These are phyloP conservation scores for Agonopterix arenella DNA, from an alignment of 2,888 invertebrate genomes.

Conservation along the genomic window DNA sequence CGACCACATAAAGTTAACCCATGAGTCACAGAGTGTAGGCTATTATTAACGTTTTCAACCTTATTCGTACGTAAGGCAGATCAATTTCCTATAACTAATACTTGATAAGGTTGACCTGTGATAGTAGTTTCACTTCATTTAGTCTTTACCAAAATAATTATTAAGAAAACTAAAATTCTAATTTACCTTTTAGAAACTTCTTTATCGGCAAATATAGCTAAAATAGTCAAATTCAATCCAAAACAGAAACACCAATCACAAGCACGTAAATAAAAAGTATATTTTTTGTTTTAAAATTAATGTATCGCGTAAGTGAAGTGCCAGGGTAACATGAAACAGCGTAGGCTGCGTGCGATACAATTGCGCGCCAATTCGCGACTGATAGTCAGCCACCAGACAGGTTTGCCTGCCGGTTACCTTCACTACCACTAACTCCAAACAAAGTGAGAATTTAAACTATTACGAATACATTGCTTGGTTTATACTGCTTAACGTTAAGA, in stretches of 20 bases:
- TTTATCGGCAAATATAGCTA: too few species aligned
- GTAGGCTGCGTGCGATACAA: conserved; percentile 24
- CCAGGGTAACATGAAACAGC: conserved; percentile 7
- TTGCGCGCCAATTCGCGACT: conserved; percentile 59
- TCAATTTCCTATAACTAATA: too few species aligned
- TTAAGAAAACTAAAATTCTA: too few species aligned
- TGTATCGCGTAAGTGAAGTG: conserved; percentile 14
- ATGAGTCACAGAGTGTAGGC: too few species aligned
- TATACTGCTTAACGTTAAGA: neutral
- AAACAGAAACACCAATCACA: conserved; percentile 14
- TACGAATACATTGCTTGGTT: conserved; percentile 3
- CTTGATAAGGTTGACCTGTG: too few species aligned
- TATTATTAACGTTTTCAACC: too few species aligned
- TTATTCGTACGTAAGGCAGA: too few species aligned
- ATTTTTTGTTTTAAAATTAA: conserved; percentile 19
- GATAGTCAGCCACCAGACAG: conserved; percentile 10
- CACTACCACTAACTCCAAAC: conserved; percentile 1
- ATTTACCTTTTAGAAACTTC: too few species aligned
- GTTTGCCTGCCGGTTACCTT: conserved; percentile 2
- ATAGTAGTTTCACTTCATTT: too few species aligned
- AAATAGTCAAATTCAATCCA: conserved; percentile 17
- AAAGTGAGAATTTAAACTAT: neutral
- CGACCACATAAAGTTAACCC: conserved; percentile 2
- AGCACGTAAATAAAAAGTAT: too few species aligned
- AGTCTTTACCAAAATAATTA: too few species aligned